Percentiles rank a stretch among this genome's conserved stretches.
Conservation (phyloP, 2,797 vertebrate genomes). For the Scomberomorus guttatus region DNA sequence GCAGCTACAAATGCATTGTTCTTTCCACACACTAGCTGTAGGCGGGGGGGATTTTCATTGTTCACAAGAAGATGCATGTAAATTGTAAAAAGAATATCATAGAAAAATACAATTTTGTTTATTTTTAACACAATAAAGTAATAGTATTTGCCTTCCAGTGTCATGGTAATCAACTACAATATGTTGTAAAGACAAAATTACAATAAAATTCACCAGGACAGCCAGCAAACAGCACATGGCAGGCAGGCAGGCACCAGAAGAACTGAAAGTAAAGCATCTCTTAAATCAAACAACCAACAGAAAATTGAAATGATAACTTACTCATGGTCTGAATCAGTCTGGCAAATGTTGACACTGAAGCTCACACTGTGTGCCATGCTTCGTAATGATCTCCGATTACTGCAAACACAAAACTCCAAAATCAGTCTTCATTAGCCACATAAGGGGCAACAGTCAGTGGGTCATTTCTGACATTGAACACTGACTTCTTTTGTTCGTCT, state of each 20-base stretch:
- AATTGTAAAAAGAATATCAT: no score
- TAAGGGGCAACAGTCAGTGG: fast-evolving
- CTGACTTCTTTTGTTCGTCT: not conserved
- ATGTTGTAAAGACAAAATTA: not conserved
- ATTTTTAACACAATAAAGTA: not conserved
- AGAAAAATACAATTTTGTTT: not conserved
- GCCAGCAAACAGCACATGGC: not conserved
- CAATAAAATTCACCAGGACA: not conserved
- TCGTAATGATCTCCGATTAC: not conserved
- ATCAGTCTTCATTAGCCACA: not conserved
- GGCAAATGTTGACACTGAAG: constrained; percentile 14
- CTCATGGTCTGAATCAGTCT: constrained; percentile 62
- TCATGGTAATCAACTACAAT: not conserved
- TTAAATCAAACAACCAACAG: not conserved
- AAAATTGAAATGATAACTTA: constrained; percentile 23
- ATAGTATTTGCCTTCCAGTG: not conserved
- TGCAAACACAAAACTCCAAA: not conserved
- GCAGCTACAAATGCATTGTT: not conserved
- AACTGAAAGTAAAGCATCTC: not conserved
- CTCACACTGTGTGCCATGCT: constrained; percentile 38
- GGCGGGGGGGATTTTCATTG: no score
- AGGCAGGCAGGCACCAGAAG: not conserved
- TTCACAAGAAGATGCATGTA: no score
- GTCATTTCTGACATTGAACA: not conserved
- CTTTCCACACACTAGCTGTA: not conserved